Evolutionary conservation across 2,888 invertebrate species (phyloP), one percentile per base, ranked within the genome.

Genomic region (Geotrupes spiniger): DNA sequence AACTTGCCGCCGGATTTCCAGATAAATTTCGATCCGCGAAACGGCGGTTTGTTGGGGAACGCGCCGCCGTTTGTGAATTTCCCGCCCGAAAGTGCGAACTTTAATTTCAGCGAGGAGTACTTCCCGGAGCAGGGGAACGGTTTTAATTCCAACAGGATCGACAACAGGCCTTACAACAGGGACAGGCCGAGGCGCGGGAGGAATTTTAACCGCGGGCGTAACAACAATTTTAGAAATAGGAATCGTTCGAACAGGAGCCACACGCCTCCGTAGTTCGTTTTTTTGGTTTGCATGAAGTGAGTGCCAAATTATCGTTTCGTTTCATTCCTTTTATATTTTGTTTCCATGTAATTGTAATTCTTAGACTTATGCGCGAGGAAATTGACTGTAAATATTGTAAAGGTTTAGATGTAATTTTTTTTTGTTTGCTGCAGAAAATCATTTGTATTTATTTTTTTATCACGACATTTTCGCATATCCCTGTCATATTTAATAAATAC

Each of bases 21-120:
- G 8, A 69, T 73, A 46, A 70, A 67, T 51, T 73, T 72, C 51
- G 70, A 72, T 53, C 73, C 72, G 8, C 57, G 72, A 28, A 69
- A 69, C 40, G 60, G 60, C 1, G 63, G 61, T 4, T 63, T 70
- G 1, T 61, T 71, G 11, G 59, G 70, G 31, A 57, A 68, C 37
- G 70, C 68, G 1, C 65, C 63, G 4, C 65, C 63, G 4, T 58
- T 57, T 33, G 49, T 46, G 15, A 55, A 57, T 42, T 58, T 55
- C 45, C 49, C 31, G 1, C 46, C 46, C 12, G 43, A 33, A 8
- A 50, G 49, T 27, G 31, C 48, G 31, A 53, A 49, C 31, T 59
- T 46, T 48, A 54, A 52, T 31, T 57, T 54, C 27, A 76, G 78
- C 62, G 77, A 79, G 53, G 78, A 78, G 64, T 80, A 75, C 58